phyloP scores from a whole-genome alignment of 2,113 vertebrate species.

The Dasyurus viverrinus region DNA sequence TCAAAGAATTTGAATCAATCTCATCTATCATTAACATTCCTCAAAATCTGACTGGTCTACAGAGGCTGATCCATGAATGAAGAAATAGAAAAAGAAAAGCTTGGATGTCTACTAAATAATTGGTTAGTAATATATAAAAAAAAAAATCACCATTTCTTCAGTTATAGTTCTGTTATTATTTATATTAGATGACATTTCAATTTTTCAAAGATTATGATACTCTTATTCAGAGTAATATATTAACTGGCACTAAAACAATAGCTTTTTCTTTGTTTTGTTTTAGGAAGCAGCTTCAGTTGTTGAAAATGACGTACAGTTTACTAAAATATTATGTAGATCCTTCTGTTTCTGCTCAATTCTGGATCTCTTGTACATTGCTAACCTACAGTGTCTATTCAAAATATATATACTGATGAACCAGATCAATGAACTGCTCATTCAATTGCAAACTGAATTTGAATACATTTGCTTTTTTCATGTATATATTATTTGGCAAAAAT shows the following conservation, averaged over 20 bases:
- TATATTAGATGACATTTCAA: not conserved
- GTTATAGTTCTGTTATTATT: not conserved
- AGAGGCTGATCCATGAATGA: too few species aligned
- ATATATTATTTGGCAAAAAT: not conserved
- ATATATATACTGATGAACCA: not conserved
- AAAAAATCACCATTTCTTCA: not conserved
- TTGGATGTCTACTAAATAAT: not conserved
- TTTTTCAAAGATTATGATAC: not conserved
- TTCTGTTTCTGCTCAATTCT: not conserved
- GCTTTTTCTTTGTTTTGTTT: not conserved
- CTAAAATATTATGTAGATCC: not conserved
- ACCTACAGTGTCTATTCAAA: not conserved
- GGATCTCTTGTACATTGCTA: not conserved
- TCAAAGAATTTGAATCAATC: too few species aligned
- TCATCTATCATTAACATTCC: too few species aligned
- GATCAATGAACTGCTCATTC: not conserved
- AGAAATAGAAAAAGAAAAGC: too few species aligned
- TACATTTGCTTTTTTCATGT: not conserved
- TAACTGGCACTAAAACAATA: not conserved
- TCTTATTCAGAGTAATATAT: not conserved
- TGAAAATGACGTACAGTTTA: not conserved
- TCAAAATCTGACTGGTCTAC: too few species aligned
- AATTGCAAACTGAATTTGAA: not conserved
- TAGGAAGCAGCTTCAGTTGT: not conserved
- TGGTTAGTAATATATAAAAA: not conserved